Evolutionary conservation across 2,113 vertebrate species (phyloP), one percentile per base, ranked within the genome.

Genomic region (Archocentrus centrarchus): DNA sequence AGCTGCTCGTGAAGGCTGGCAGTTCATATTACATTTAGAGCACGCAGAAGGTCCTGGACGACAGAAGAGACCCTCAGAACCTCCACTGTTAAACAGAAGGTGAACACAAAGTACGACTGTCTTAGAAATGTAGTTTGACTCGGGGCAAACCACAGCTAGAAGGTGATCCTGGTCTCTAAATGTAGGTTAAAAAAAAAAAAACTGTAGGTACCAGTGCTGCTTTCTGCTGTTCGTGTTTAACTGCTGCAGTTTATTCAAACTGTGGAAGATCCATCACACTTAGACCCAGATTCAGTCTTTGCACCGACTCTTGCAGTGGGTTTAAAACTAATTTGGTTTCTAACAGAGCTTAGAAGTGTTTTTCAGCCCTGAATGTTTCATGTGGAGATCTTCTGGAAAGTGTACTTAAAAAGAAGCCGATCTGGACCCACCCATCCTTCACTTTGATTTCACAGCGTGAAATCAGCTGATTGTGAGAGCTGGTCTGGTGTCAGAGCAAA

Each of bases 1-100:
- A 77, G 75, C 37, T 77, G 75, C 32, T 59, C 1, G 3, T 59
- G 75, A 77, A 77, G 15, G 75, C 55, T 76, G 53, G 55, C 66
- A 3, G 66, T 32, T 73, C 66, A 53, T 30, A 32, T 73, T 50
- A 27, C 44, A 30, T 24, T 47, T 37, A 7, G 66, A 4, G 47
- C 66, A 44, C 44, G 4, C 44, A 50, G 47, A 17, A 50, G 47
- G 14, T 53, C 44, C 44, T 47, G 13, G 13, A 47, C 14, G 13
- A 44, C 64, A 68, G 64, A 2, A 2, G 15, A 70, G 66, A 70
- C 44, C 9, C 1, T 1, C 0, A 20, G 2, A 18, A 68, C 64
- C 24, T 66, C 44, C 27, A 15, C 3, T 47, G 27, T 2, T 44
- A 35, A 35, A 30, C 41, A 50, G 41, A 68, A 47, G n/a, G 7